Base-by-base conservation (phyloP, 2,888 invertebrate species). In the Callimorpha dominula region DNA sequence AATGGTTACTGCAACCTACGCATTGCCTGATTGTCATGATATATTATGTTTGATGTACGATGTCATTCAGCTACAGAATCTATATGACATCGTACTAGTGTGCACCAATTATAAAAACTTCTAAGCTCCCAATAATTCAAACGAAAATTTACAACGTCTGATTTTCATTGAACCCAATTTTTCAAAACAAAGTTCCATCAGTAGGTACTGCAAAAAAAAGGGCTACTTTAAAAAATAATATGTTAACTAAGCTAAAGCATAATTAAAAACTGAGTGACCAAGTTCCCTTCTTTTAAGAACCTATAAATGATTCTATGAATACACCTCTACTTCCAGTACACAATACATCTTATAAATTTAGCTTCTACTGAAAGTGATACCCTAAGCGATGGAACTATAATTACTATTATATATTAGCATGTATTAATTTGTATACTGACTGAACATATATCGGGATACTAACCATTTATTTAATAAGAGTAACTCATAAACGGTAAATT, bases 1-100 rank as follows among this genome's bases (percentile, higher is more conserved):
- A 60, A 60, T 60, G 60, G 31, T 31, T 60, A 31, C 60, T 60
- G 60, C 60, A 60, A 60, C 14, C 60, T 31, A 60, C 57, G 20
- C 60, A 60, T 60, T 31, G 31, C 31, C 14, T 60, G 60, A 60
- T 60, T 60, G 60, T 31, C 31, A 15, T 31, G 60, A 60, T 31
- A 60, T 31, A 60, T 60, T 31, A 60, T 60, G 60, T 14, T 60
- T 60, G 31, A 60, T 60, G 60, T 20, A 57, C 57, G 20, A 57
- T 3, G 14, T 9, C 9, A 60, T 14, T 31, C 20, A 31, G 60
- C 12, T 12, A 31, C 12, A n/a, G 1, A 31, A 15, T 31, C 60
- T 31, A 4, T 46, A 9, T 31, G 31, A 31, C 20, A 57, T 57
- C 4, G 9, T 54, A n/a, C 11, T n/a, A 54, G 12, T 20, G 20